phyloP scores from a whole-genome alignment of 2,888 invertebrate species.

The Netelia melanura region DNA sequence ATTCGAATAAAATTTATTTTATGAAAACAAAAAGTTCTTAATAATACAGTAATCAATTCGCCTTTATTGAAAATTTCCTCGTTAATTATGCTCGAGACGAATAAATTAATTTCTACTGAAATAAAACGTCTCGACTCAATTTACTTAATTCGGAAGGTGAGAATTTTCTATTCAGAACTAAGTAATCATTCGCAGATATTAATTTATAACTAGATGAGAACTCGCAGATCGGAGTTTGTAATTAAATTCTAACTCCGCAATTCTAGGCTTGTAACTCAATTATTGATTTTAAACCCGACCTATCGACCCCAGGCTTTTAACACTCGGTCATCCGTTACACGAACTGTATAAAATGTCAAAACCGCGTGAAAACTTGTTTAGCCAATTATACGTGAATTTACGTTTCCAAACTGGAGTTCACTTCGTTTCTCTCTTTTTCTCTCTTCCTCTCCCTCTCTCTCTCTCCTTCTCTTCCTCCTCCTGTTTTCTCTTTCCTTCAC shows the following conservation, averaged over 20 bases:
- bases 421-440: background rate
- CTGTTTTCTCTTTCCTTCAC: background rate
- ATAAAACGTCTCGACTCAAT: too few relatives aligned
- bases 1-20: too few relatives aligned
- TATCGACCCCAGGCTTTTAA: background rate
- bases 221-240: too few relatives aligned
- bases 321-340: background rate
- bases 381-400: constrained; percentile 39
- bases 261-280: background rate
- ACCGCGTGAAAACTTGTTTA: constrained; percentile 28
- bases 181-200: too few relatives aligned
- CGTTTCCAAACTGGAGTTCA: constrained; percentile 14
- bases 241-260: too few relatives aligned
- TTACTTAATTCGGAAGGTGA: too few relatives aligned
- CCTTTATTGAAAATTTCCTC: too few relatives aligned
- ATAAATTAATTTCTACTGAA: background rate
- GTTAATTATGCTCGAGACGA: too few relatives aligned
- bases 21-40: too few relatives aligned
- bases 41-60: too few relatives aligned
- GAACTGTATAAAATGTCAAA: constrained; percentile 3
- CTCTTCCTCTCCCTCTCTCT: background rate
- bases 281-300: background rate
- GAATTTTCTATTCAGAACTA: too few relatives aligned
- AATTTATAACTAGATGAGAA: too few relatives aligned
- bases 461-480: background rate